Percentiles rank a stretch among this genome's conserved stretches.
These are phyloP conservation scores for Xanthorhoe spadicearia DNA, from an alignment of 2,888 invertebrate species.

Conservation along the genomic window DNA sequence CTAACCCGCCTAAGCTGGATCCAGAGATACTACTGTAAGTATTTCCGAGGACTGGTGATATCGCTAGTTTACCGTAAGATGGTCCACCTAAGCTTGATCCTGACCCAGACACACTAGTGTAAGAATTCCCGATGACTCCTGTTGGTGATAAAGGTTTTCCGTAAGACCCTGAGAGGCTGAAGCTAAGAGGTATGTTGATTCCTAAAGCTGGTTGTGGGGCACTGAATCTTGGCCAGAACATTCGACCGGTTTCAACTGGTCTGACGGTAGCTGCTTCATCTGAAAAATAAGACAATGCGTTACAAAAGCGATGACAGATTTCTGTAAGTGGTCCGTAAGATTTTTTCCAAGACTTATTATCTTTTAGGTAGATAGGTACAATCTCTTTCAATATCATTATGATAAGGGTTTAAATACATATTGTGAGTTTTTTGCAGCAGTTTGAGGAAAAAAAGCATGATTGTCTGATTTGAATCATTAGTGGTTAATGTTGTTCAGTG, in stretches of 20 bases:
- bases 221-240: conserved; percentile 68
- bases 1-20: conserved; percentile 15
- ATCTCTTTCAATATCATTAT: too few species aligned
- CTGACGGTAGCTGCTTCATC: conserved; percentile 26
- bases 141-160: conserved; percentile 57
- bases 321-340: neutral
- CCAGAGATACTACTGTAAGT: conserved; percentile 59
- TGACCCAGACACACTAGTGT: conserved; percentile 54
- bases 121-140: conserved; percentile 59
- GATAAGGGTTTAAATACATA: neutral
- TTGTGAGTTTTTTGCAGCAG: neutral
- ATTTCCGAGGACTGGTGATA: conserved; percentile 53
- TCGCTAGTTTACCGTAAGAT: conserved; percentile 63
- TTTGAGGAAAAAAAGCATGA: too few species aligned
- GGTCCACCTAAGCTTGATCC: conserved; percentile 14
- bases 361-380: too few species aligned
- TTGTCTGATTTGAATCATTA: too few species aligned
- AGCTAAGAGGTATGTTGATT: conserved; percentile 72
- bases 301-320: neutral
- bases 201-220: conserved; percentile 52
- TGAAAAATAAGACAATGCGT: conserved; percentile 12
- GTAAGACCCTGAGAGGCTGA: conserved; percentile 70
- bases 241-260: conserved; percentile 37
- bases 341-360: neutral
- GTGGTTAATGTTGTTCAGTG: too few species aligned